phyloP scores from a whole-genome alignment of 2,888 invertebrate species.

The Mechanitis messenoides region DNA sequence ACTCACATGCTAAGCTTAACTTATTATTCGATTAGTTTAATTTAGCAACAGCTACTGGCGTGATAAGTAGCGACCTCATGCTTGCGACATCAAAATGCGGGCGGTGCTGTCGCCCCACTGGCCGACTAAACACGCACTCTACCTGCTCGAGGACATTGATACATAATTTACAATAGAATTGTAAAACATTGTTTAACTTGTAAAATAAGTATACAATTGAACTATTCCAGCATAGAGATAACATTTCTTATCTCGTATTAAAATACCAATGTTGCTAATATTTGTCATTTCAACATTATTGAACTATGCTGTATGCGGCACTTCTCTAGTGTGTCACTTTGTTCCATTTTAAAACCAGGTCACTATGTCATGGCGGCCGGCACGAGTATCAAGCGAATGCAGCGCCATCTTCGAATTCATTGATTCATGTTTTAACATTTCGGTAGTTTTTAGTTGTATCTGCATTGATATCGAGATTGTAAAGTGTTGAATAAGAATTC shows the following conservation, averaged over 20 bases:
- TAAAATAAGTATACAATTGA: background rate
- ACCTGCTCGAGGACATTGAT: slow-evolving; percentile 30
- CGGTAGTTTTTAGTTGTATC: slow-evolving; percentile 18
- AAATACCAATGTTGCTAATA: slow-evolving; percentile 34
- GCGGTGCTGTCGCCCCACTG: slow-evolving; percentile 45
- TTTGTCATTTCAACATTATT: slow-evolving; percentile 39
- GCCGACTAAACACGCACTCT: slow-evolving; percentile 41
- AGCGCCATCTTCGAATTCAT: slow-evolving; percentile 70
- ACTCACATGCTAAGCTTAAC: background rate
- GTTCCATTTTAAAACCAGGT: slow-evolving; percentile 75
- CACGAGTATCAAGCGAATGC: slow-evolving; percentile 60
- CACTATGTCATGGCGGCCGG: slow-evolving; percentile 70
- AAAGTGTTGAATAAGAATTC: slow-evolving; percentile 29
- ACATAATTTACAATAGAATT: slow-evolving; percentile 13
- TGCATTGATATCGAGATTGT: slow-evolving; percentile 27
- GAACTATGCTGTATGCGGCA: slow-evolving; percentile 28
- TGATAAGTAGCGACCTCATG: slow-evolving; percentile 28
- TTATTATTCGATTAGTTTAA: background rate
- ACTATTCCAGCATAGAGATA: background rate
- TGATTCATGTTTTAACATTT: slow-evolving; percentile 48
- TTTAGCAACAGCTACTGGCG: slow-evolving; percentile 14
- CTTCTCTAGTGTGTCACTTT: slow-evolving; percentile 43
- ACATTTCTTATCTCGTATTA: slow-evolving; percentile 13
- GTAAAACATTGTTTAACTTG: background rate
- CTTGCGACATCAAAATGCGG: slow-evolving; percentile 56